These are phyloP conservation scores for Microctenopoma stevenorrisi DNA, from an alignment of 2,797 vertebrate species.

Conservation along the genomic window DNA sequence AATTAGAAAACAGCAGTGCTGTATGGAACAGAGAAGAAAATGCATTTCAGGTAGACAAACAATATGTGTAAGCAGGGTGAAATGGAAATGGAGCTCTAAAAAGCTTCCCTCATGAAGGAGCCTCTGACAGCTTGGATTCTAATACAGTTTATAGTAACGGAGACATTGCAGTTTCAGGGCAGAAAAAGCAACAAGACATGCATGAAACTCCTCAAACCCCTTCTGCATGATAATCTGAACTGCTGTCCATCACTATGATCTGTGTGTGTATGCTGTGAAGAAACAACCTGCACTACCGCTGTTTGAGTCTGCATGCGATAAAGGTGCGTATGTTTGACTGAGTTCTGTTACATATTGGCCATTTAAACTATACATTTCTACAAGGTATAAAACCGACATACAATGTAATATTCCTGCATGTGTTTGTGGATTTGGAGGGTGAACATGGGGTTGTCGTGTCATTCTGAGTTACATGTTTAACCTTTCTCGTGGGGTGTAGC, in stretches of 20 bases:
- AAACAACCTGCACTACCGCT: neutral
- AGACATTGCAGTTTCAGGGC: neutral
- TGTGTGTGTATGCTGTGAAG: neutral
- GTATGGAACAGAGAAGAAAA: neutral
- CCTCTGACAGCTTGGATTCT: slow-evolving; percentile 1
- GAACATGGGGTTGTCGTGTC: no score
- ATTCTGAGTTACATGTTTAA: no score
- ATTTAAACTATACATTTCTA: neutral
- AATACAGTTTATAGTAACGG: neutral
- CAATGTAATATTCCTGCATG: neutral
- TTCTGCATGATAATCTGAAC: neutral
- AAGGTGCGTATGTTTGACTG: neutral
- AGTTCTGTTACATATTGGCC: neutral
- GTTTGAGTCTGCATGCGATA: neutral
- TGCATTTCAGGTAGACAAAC: neutral
- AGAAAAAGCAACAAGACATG: neutral
- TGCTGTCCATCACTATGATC: neutral
- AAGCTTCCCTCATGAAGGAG: neutral
- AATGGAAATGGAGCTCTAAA: neutral
- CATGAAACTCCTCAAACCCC: neutral
- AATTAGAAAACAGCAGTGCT: no score
- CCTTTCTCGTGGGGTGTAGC: no score
- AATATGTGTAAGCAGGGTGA: neutral
- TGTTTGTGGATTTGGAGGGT: no score
- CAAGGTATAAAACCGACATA: no score